Evolutionary conservation across 2,888 invertebrate genomes (phyloP), one percentile per base, ranked within the genome.

Genomic region (Caenorhabditis imperialis): DNA sequence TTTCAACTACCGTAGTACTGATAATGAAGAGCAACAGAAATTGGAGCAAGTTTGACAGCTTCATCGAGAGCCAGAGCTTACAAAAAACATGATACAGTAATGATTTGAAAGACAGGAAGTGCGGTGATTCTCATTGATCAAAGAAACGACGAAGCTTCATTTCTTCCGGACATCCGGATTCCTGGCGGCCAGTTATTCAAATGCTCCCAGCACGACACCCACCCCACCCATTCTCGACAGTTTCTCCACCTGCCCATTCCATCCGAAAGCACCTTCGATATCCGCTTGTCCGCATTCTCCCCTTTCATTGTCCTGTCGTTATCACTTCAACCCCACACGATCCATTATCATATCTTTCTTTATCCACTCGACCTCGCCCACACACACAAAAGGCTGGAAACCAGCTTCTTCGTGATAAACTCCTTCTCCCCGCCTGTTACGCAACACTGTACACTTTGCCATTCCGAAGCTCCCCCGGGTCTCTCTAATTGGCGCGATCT

Each of bases 361-460:
- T 44, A 57, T 57, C 44, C 67, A 42, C 55, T 67, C 67, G 67
- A 67, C 67, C 67, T 67, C 67, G 67, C 67, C 67, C 55, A 65
- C 48, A 42, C 30, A 44, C 57, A 47, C 14, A 47, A n/a, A 30
- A 30, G 6, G 30, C 6, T 30, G 10, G 16, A 51, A 57, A 67
- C 51, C 57, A 57, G 45, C 67, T 37, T 67, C 44, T 54, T 47
- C 57, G 47, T 63, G 51, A 25, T 38, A 58, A 37, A 18, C 37
- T 47, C 45, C 8, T 42, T n/a, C 33, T 61, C 42, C 27, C 53
- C 65, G 67, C 57, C 67, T 57, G 57, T 67, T 67, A 67, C 67
- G 67, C 51, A 67, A 67, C 57, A 67, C 37, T 67, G 67, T 67
- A 67, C 57, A 57, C 67, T 67, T 8, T 50, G 33, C 18, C 47